A percentile compares a stretch with the other conserved stretches of the same genome.
phyloP scores from a whole-genome alignment of 2,797 vertebrate genomes.

The Sebastes cheni region DNA sequence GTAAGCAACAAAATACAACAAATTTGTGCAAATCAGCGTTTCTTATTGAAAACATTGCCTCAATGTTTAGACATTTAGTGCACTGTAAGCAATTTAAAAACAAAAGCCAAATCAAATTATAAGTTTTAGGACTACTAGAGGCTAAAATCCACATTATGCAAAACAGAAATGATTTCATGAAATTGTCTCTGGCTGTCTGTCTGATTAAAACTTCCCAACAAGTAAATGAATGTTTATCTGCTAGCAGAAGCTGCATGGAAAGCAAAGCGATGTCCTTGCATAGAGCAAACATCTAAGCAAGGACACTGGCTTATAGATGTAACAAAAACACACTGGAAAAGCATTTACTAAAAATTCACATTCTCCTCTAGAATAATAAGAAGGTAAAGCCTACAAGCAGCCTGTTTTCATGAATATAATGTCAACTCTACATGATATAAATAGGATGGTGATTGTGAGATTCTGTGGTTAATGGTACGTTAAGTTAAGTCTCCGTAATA shows the following conservation, averaged over 20 bases:
- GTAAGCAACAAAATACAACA: constrained; percentile 8
- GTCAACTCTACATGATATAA: constrained; percentile 21
- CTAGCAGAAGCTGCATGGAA: constrained; percentile 62
- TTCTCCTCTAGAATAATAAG: constrained; percentile 20
- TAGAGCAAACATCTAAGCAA: constrained; percentile 45
- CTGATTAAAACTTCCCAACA: constrained; percentile 32
- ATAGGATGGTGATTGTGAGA: constrained; percentile 22
- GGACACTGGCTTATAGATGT: constrained; percentile 38
- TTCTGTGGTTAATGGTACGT: constrained; percentile 38
- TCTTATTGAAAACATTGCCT: constrained; percentile 3
- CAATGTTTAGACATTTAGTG: constrained; percentile 4
- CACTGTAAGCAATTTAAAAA: constrained; percentile 2
- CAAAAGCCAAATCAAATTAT: constrained; percentile 28
- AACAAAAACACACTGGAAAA: constrained; percentile 39
- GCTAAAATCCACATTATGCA: constrained; percentile 23
- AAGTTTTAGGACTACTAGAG: constrained; percentile 6
- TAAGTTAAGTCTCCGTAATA: constrained; percentile 20
- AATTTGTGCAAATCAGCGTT: background rate
- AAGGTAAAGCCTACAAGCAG: constrained; percentile 20
- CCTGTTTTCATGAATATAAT: constrained; percentile 3
- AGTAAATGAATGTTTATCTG: constrained; percentile 41
- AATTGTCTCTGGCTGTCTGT: constrained; percentile 77
- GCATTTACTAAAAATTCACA: constrained; percentile 30
- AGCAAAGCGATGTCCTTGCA: constrained; percentile 65
- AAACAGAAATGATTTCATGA: constrained; percentile 54